Base-by-base conservation (phyloP, 53 echinoderm and acorn worm species). In the Echinometra lucunter region DNA sequence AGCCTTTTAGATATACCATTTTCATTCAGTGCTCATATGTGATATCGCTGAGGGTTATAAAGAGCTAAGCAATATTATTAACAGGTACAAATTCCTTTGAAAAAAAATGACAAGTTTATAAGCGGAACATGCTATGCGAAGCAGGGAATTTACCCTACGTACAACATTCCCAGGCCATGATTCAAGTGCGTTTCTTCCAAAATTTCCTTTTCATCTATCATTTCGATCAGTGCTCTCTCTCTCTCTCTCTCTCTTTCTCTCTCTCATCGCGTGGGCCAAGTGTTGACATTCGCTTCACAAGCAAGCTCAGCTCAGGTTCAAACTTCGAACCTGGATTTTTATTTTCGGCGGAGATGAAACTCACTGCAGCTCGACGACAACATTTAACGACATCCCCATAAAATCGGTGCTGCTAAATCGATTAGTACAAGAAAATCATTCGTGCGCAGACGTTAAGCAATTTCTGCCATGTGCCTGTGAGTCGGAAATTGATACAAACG, bases 341-440 rank as follows among this genome's bases (percentile, higher is more conserved):
- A 28, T 85, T 35, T 45, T 53, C 2, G 27, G n/a, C 0, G 53
- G 45, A 85, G 47, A 82, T 44, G 23, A 35, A 42, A 9, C 5
- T 44, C 5, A 81, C 40, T 81, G 85, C 10, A 85, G 85, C 47
- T 85, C 85, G 37, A 49, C 45, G 85, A 49, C 85, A 85, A 85
- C 49, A 85, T 85, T 85, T 85, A 85, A 85, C 47, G 85, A 85
- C 28, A 85, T 85, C 85, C 49, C 9, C 85, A 85, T 85, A 85
- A 85, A n/a, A 85, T 85, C 47, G 12, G 85, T 25, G n/a, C 85
- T 13, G 85, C 15, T 30, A 49, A 85, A 85, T 85, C n/a, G 85
- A 85, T 47, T 27, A 30, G 85, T 28, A 85, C 85, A 28, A 85
- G 49, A 85, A 16, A 81, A 81, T 42, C 40, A 44, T 49, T 28